These are phyloP conservation scores for Casuarius casuarius DNA, from an alignment of 2,113 vertebrate species.

Conservation along the genomic window DNA sequence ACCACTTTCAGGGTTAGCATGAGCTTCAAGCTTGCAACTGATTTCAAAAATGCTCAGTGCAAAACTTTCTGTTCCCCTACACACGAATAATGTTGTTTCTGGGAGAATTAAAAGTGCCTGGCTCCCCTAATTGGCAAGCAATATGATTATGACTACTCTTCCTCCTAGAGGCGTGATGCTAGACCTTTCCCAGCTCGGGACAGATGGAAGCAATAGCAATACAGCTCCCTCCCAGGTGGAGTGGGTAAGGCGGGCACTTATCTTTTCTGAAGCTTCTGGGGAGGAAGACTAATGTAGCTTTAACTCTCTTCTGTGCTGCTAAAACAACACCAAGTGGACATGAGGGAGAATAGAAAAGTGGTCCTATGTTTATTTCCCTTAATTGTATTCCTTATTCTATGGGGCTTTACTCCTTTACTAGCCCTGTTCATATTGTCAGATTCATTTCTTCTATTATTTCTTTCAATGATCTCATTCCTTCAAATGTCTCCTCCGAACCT, in stretches of 20 bases:
- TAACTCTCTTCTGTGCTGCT: background rate
- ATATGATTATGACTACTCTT: background rate
- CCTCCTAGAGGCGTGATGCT: background rate
- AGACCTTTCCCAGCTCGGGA: background rate
- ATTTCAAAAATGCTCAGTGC: background rate
- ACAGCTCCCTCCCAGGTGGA: background rate
- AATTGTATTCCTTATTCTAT: background rate
- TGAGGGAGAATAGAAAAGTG: background rate
- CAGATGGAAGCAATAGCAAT: background rate
- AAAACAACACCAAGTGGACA: background rate
- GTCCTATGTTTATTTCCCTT: background rate
- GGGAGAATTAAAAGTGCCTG: background rate
- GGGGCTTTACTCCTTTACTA: background rate
- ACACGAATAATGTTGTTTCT: background rate
- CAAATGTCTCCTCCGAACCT: background rate
- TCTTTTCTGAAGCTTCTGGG: background rate
- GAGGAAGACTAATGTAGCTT: background rate
- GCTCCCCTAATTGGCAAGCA: background rate
- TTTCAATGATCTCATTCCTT: background rate
- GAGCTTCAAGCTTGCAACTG: accelerated
- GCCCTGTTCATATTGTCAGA: background rate
- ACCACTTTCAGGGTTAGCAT: accelerated
- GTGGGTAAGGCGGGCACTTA: background rate
- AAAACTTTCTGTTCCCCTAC: background rate
- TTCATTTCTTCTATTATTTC: background rate